Percentiles rank a stretch among this genome's conserved stretches.
These are phyloP conservation scores for Varanus komodoensis DNA, from an alignment of 2,113 vertebrate genomes.

Conservation along the genomic window DNA sequence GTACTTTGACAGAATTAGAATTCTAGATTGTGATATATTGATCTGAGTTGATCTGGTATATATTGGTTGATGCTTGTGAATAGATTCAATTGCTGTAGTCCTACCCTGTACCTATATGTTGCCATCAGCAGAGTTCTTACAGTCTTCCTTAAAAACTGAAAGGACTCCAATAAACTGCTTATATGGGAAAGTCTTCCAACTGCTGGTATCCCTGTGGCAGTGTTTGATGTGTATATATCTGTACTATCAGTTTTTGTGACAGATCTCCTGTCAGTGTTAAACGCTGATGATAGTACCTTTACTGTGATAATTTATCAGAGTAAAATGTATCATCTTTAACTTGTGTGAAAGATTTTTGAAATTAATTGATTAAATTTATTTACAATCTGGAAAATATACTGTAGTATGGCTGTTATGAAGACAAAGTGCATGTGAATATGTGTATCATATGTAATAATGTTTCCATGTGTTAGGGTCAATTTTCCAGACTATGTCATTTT, in stretches of 20 bases:
- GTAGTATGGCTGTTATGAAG: not conserved
- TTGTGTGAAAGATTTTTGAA: not conserved
- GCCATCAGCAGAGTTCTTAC: too few relatives aligned
- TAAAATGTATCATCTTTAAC: conserved; percentile 14
- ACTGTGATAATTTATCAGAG: accelerated
- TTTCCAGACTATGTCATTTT: not conserved
- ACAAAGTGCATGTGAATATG: not conserved
- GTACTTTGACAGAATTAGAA: too few relatives aligned
- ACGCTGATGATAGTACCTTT: not conserved
- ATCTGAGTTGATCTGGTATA: too few relatives aligned
- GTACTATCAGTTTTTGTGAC: not conserved
- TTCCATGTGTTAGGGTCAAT: not conserved
- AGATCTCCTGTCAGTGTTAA: not conserved
- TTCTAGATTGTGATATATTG: too few relatives aligned
- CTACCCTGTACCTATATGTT: too few relatives aligned
- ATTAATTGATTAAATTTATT: not conserved
- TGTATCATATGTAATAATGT: not conserved
- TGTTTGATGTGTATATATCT: conserved; percentile 26
- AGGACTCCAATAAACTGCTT: too few relatives aligned
- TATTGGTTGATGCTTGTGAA: too few relatives aligned
- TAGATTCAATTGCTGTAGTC: too few relatives aligned
- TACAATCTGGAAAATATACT: conserved; percentile 1
- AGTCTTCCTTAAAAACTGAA: too few relatives aligned
- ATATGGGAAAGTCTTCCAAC: not conserved
- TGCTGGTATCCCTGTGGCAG: not conserved